Conservation (phyloP, 1,140 invertebrate species). For the Cephus cinctus region DNA sequence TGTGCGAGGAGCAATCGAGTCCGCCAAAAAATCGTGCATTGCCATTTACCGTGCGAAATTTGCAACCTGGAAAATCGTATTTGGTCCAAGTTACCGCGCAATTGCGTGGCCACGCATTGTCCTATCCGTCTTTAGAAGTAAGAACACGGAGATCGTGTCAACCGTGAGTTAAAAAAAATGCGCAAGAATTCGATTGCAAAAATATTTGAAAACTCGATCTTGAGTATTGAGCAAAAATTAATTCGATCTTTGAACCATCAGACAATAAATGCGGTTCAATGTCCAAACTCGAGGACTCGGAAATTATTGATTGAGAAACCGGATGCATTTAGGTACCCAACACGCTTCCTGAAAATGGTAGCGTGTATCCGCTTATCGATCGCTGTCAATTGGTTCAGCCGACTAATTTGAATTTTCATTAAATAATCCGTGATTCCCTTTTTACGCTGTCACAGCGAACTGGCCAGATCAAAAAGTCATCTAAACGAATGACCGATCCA, state of each 20-base stretch:
- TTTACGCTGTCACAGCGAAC: too few relatives aligned
- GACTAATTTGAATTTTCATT: too few relatives aligned
- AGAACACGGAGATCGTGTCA: constrained; percentile 32
- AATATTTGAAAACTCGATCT: too few relatives aligned
- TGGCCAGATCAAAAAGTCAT: too few relatives aligned
- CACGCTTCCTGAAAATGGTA: too few relatives aligned
- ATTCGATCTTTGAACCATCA: not conserved
- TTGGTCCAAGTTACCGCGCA: constrained; percentile 42
- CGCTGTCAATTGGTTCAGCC: too few relatives aligned
- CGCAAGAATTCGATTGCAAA: too few relatives aligned
- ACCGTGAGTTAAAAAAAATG: constrained; percentile 17
- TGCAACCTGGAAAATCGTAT: constrained; percentile 42
- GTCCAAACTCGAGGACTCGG: not conserved
- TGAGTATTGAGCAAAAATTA: not conserved
- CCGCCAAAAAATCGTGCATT: constrained; percentile 33
- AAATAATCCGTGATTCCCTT: too few relatives aligned
- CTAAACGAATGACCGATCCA: too few relatives aligned
- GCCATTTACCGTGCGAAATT: constrained; percentile 36
- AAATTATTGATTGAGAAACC: not conserved
- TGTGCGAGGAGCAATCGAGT: constrained; percentile 38
- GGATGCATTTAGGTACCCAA: too few relatives aligned
- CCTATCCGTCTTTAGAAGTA: constrained; percentile 40
- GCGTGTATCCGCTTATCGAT: too few relatives aligned
- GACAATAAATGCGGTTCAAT: not conserved
- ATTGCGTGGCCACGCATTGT: constrained; percentile 36